Evolutionary conservation across 2,113 vertebrate species (phyloP).

Genomic region (Sorex fumeus): DNA sequence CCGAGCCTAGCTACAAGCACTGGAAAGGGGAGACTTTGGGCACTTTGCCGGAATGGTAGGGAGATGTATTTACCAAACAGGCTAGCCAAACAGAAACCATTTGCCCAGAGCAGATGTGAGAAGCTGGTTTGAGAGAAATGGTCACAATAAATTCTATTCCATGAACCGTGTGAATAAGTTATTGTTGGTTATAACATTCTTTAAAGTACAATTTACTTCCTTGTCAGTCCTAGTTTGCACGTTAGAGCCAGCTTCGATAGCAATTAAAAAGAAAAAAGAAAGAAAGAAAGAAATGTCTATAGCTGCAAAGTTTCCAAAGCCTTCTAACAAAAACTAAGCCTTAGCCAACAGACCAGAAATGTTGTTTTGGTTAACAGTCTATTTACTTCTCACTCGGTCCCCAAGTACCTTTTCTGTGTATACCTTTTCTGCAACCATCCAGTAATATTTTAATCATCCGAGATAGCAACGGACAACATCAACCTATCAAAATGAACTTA

Average conservation of each 20-base stretch:
- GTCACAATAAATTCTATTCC: conserved; percentile 73
- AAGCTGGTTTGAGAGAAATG: conserved; percentile 74
- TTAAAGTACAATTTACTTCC: conserved; percentile 61
- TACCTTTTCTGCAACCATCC: conserved; percentile 43
- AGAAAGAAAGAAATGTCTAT: not conserved
- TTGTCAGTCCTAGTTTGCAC: not conserved
- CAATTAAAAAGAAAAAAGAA: too few species aligned
- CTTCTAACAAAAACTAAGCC: conserved; percentile 14
- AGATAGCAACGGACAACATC: not conserved
- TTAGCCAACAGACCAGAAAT: not conserved
- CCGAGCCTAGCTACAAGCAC: conserved; percentile 52
- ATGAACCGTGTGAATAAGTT: conserved; percentile 43
- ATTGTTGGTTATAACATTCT: conserved; percentile 66
- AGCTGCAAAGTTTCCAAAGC: conserved; percentile 55
- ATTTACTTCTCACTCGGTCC: conserved; percentile 25
- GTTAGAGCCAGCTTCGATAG: not conserved
- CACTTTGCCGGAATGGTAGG: conserved; percentile 50
- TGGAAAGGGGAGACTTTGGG: conserved; percentile 52
- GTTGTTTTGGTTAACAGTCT: not conserved
- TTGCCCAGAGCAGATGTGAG: conserved; percentile 79
- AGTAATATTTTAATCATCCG: not conserved
- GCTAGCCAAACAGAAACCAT: conserved; percentile 79
- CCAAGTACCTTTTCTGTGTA: not conserved
- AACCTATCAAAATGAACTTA: conserved; percentile 22
- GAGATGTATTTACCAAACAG: conserved; percentile 79